phyloP scores from a whole-genome alignment of 2,888 invertebrate genomes.

The Hirtodrosophila duncani region DNA sequence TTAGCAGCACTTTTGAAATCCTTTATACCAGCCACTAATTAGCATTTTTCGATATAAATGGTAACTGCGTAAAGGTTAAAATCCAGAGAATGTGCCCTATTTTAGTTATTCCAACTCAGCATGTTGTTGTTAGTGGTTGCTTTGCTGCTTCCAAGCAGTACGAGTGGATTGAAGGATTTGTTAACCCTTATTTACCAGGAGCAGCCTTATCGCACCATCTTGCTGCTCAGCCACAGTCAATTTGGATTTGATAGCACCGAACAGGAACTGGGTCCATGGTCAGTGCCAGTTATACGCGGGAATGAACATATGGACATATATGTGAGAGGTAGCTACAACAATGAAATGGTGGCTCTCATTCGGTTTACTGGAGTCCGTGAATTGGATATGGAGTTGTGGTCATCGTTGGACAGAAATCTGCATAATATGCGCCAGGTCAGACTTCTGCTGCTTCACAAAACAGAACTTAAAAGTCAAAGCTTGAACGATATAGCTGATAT shows the following conservation, averaged over 20 bases:
- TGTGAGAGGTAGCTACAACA: slow-evolving; percentile 25
- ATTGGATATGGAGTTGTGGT: slow-evolving; percentile 37
- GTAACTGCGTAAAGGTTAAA: not conserved
- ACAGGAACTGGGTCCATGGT: not conserved
- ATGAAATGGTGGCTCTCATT: slow-evolving; percentile 43
- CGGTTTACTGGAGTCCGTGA: slow-evolving; percentile 15
- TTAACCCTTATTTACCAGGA: slow-evolving; percentile 27
- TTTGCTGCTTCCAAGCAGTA: slow-evolving; percentile 10
- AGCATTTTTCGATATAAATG: slow-evolving; percentile 11
- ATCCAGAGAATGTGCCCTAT: not conserved
- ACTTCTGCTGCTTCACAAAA: slow-evolving; percentile 17
- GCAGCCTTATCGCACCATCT: slow-evolving; percentile 18
- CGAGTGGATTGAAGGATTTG: slow-evolving; percentile 1
- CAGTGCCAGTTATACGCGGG: slow-evolving; percentile 30
- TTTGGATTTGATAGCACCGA: slow-evolving; percentile 7
- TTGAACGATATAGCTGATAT: slow-evolving; percentile 2
- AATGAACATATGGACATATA: slow-evolving; percentile 18
- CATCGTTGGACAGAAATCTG: slow-evolving; percentile 36
- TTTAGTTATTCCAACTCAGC: slow-evolving; percentile 7
- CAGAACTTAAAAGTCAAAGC: not conserved
- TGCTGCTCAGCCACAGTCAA: slow-evolving; percentile 35
- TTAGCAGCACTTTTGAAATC: slow-evolving; percentile 24
- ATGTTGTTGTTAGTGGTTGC: slow-evolving; percentile 29
- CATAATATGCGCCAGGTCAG: slow-evolving; percentile 48
- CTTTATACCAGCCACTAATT: slow-evolving; percentile 29